These are phyloP conservation scores for Chloropsis cyanopogon DNA, from an alignment of 2,113 vertebrate genomes.

Conservation along the genomic window DNA sequence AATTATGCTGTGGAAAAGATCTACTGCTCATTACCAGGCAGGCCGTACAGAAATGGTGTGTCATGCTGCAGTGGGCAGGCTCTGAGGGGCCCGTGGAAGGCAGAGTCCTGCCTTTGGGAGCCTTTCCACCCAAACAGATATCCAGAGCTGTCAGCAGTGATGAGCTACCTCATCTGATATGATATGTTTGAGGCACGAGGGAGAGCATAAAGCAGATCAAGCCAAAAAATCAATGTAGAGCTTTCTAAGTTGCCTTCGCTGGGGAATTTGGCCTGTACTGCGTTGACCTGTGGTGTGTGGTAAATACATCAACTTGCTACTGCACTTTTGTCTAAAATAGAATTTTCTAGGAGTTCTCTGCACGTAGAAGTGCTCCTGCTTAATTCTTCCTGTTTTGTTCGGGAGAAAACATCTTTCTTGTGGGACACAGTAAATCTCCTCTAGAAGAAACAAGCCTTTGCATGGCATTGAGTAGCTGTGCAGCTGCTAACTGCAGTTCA, in stretches of 20 bases:
- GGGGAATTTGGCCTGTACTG: background rate
- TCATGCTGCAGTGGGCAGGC: background rate
- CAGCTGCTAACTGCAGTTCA: background rate
- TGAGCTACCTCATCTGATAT: background rate
- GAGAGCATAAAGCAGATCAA: background rate
- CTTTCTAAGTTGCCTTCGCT: background rate
- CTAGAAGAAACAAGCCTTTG: background rate
- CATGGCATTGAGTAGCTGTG: background rate
- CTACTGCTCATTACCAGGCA: background rate
- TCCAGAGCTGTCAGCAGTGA: background rate
- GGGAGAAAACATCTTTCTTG: background rate
- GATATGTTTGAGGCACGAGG: background rate
- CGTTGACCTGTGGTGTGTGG: background rate
- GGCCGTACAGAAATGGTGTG: background rate
- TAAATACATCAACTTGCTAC: background rate
- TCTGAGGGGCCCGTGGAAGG: background rate
- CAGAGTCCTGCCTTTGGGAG: background rate
- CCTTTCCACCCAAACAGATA: background rate
- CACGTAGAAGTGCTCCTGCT: background rate
- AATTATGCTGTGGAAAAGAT: background rate
- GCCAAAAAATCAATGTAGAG: background rate
- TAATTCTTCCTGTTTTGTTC: background rate
- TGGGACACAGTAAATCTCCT: background rate
- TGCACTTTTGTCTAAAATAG: background rate
- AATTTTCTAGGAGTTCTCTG: background rate